phyloP scores from a whole-genome alignment of 2,797 vertebrate species.

The Sebastes itinus region DNA sequence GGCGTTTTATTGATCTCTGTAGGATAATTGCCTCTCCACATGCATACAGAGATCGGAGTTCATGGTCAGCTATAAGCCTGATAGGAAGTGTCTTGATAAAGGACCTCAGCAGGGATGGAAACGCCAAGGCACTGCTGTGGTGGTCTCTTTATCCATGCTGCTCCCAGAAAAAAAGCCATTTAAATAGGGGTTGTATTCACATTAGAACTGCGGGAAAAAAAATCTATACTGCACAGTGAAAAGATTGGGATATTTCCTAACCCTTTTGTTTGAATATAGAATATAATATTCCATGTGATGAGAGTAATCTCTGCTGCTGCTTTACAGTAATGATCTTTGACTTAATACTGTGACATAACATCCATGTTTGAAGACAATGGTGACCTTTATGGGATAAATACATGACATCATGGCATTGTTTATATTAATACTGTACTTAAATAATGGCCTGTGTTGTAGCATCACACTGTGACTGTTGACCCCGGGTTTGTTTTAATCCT shows the following conservation, averaged over 20 bases:
- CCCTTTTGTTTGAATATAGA: not conserved
- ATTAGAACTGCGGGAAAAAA: not conserved
- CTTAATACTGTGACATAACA: constrained; percentile 7
- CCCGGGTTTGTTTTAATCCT: not conserved
- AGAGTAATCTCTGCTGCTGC: constrained; percentile 28
- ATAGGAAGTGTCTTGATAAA: not conserved
- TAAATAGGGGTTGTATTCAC: not conserved
- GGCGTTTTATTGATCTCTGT: constrained; percentile 20
- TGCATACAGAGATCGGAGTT: constrained; percentile 20
- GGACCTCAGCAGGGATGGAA: not conserved
- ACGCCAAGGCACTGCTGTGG: not conserved
- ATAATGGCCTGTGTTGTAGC: constrained; percentile 24
- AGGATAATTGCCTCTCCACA: constrained; percentile 16
- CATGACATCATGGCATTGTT: constrained; percentile 19
- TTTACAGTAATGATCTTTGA: constrained; percentile 23
- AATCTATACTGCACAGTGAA: not conserved
- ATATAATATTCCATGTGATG: constrained; percentile 3
- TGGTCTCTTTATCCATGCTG: not conserved
- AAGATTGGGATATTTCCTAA: not conserved
- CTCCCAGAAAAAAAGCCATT: not conserved
- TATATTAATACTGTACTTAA: constrained; percentile 22
- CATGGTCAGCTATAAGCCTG: constrained; percentile 4
- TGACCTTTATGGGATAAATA: constrained; percentile 36
- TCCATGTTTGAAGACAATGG: constrained; percentile 8
- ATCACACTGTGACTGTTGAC: not conserved